phyloP scores from a whole-genome alignment of 2,113 vertebrate genomes.

The Grammomys surdaster region DNA sequence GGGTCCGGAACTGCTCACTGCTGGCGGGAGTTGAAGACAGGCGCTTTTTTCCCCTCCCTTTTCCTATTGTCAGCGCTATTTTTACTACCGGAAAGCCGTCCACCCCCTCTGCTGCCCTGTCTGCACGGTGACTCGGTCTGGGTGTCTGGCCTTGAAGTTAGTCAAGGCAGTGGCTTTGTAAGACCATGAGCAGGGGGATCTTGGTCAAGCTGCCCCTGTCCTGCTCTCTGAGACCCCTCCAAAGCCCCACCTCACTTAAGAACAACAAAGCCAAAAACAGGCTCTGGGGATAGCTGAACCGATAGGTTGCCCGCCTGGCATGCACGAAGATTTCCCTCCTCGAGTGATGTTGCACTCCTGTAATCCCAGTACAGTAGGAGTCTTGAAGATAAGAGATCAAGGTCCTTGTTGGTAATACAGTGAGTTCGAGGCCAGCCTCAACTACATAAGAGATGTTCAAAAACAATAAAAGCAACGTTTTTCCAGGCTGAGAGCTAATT shows the following conservation, averaged over 20 bases:
- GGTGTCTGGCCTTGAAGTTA: background rate
- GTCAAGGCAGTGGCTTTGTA: background rate
- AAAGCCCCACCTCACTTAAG: background rate
- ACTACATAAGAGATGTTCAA: background rate
- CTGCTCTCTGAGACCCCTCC: background rate
- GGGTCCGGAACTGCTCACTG: constrained; percentile 58
- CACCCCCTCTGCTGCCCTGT: constrained; percentile 39
- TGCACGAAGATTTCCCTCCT: no score
- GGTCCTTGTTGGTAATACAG: background rate
- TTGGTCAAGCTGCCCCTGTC: background rate
- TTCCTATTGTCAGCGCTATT: constrained; percentile 70
- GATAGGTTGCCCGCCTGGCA: background rate
- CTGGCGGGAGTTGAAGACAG: background rate
- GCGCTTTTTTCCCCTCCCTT: background rate
- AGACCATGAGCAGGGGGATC: background rate
- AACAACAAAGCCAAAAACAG: background rate
- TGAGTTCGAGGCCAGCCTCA: background rate
- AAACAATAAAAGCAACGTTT: background rate
- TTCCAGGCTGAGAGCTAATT: background rate
- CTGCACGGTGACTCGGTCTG: background rate
- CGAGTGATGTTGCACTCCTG: background rate
- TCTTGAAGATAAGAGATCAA: background rate
- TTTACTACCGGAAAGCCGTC: constrained; percentile 72
- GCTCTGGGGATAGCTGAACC: background rate
- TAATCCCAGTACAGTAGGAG: background rate